Conservation (phyloP, 35 echinoderm and acorn worm genomes). For the Ophiothrix spiculata region DNA sequence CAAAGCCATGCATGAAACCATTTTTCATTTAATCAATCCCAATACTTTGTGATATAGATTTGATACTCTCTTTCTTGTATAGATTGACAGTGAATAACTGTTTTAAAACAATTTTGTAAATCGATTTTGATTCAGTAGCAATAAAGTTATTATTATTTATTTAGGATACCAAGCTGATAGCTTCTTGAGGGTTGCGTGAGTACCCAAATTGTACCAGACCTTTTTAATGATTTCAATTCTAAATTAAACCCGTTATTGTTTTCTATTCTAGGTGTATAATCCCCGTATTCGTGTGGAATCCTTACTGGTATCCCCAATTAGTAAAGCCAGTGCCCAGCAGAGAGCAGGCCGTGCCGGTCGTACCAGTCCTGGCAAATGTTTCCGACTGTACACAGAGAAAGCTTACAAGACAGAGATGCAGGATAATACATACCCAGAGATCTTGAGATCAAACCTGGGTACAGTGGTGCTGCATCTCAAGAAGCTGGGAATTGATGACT, state of each 20-base stretch:
- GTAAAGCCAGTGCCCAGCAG: slow-evolving; percentile 94
- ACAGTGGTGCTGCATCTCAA: slow-evolving; percentile 95
- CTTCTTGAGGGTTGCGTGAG: too few species aligned
- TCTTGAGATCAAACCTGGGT: slow-evolving; percentile 88
- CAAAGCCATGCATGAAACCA: too few species aligned
- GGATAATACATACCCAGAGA: slow-evolving; percentile 97
- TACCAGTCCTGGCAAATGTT: slow-evolving; percentile 91
- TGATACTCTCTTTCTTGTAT: too few species aligned
- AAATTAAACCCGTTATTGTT: background rate
- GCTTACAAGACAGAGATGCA: slow-evolving; percentile 93
- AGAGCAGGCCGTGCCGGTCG: slow-evolving; percentile 94
- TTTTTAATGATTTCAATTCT: too few species aligned
- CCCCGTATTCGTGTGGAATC: slow-evolving; percentile 96
- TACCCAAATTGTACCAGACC: too few species aligned
- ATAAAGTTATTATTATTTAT: too few species aligned
- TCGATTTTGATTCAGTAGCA: too few species aligned
- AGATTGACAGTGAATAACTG: too few species aligned
- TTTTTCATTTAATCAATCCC: too few species aligned
- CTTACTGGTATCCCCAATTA: slow-evolving; percentile 89
- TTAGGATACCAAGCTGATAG: too few species aligned
- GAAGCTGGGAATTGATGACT: slow-evolving; percentile 96
- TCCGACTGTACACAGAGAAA: slow-evolving; percentile 95
- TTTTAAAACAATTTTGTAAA: too few species aligned
- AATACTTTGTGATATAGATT: too few species aligned
- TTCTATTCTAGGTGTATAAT: slow-evolving; percentile 79